Base-by-base conservation (phyloP, 2,888 invertebrate genomes). In the Drosophila maculinotata region DNA sequence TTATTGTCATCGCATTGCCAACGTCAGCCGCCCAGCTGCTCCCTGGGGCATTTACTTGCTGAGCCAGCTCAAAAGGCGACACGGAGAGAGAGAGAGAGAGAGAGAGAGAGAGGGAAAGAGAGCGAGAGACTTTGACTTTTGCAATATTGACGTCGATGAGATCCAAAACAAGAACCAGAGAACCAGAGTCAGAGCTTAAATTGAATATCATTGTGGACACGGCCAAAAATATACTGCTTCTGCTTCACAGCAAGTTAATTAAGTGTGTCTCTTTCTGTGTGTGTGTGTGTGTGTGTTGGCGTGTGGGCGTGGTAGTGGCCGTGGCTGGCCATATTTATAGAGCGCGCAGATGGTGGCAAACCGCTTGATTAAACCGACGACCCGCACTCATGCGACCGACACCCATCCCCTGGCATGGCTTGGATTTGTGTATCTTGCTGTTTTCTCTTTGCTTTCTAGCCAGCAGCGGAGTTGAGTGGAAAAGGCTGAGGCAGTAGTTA, bases 281-380 rank as follows among this genome's bases (percentile, higher is more conserved):
- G 45, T 54, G 31, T 23, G 25, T 25, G 12, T 10, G 10, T 15
- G 25, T 14, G 41, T 8, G 14, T n/a, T 42, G 6, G 20, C 23
- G 35, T 33, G 53, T 28, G 44, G 38, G 51, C 31, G 39, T 45
- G 36, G 35, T 31, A 31, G 23, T 44, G 28, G 23, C 35, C 30
- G 8, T 14, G 23, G 12, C 30, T 30, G 45, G 15, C 15, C 35
- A 48, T 71, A 48, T 68, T 72, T 71, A 58, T 58, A 58, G 58
- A 48, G 49, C 52, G 26, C 52, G 31, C 53, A 64, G 69, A 42
- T 68, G 73, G 41, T 39, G 57, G 63, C 28, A 42, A 31, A 39
- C 62, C 57, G 79, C 77, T 76, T 79, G 76, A 82, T 82, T 82
- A 71, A 68, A 53, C 74, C 69, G 47, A 65, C 49, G 53, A 45